These are phyloP conservation scores for Choloepus hoffmanni DNA, from an alignment of 2,113 vertebrate genomes.

Conservation along the genomic window DNA sequence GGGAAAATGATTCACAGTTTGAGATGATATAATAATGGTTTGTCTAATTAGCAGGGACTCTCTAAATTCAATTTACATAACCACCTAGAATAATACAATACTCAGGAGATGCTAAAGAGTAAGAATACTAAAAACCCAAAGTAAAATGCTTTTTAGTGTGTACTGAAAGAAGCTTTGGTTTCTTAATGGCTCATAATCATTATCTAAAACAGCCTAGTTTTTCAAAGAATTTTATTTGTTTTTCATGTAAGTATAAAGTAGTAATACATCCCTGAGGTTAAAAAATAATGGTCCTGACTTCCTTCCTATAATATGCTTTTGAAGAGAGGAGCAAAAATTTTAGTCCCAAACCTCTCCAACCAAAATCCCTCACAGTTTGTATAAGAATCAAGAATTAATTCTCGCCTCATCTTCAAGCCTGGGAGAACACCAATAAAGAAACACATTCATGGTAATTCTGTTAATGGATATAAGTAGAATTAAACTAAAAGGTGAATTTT, in stretches of 20 bases:
- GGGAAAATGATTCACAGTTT: slow-evolving; percentile 3
- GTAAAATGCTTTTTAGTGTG: slow-evolving; percentile 50
- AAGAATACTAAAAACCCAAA: slow-evolving; percentile 40
- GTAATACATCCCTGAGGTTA: slow-evolving; percentile 53
- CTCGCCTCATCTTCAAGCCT: not conserved
- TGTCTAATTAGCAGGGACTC: slow-evolving; percentile 40
- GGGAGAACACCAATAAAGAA: slow-evolving; percentile 4
- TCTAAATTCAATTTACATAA: slow-evolving; percentile 71
- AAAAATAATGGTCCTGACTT: slow-evolving; percentile 51
- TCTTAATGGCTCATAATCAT: slow-evolving; percentile 75
- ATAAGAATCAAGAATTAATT: slow-evolving; percentile 58
- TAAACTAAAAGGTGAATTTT: not conserved
- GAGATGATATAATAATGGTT: slow-evolving; percentile 24
- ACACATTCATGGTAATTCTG: slow-evolving; percentile 20
- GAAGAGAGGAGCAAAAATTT: slow-evolving; percentile 61
- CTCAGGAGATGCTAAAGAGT: slow-evolving; percentile 29
- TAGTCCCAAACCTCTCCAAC: slow-evolving; percentile 13
- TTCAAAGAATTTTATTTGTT: slow-evolving; percentile 75
- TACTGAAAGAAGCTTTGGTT: slow-evolving; percentile 42
- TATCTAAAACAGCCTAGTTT: slow-evolving; percentile 78
- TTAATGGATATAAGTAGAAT: not conserved
- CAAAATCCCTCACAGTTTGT: not conserved
- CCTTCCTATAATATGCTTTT: slow-evolving; percentile 68
- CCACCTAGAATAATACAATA: slow-evolving; percentile 42
- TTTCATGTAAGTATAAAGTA: slow-evolving; percentile 62